A percentile compares a stretch with the other conserved stretches of the same genome.
phyloP scores from a whole-genome alignment of 1,140 invertebrate species.

The Apis florea region DNA sequence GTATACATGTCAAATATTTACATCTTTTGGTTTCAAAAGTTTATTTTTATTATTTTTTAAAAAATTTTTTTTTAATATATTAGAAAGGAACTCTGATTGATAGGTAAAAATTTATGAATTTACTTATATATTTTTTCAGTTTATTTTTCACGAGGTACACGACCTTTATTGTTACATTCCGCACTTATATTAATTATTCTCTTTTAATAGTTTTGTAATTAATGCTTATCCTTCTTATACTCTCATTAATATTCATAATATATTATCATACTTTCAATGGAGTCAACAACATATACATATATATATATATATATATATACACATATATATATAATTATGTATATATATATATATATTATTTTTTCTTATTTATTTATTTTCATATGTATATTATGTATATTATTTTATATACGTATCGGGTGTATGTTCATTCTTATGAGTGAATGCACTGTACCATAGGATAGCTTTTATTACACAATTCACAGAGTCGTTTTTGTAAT shows the following conservation, averaged over 20 bases:
- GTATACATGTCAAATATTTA: no score
- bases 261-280: conserved; percentile 80
- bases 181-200: conserved; percentile 74
- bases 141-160: conserved; percentile 77
- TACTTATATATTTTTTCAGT: conserved; percentile 58
- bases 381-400: conserved; percentile 72
- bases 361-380: conserved; percentile 63
- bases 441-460: conserved; percentile 72
- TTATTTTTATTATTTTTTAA: neutral
- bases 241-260: conserved; percentile 73
- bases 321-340: conserved; percentile 66
- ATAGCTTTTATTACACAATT: conserved; percentile 64
- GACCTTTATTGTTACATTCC: conserved; percentile 77
- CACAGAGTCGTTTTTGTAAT: conserved; percentile 55
- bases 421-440: conserved; percentile 69
- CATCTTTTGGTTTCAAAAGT: neutral
- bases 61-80: no score
- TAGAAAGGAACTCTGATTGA: neutral
- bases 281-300: conserved; percentile 79
- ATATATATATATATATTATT: conserved; percentile 69
- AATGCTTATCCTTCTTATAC: conserved; percentile 70
- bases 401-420: conserved; percentile 74
- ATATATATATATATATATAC: conserved; percentile 61
- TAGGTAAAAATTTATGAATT: conserved; percentile 1
- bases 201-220: conserved; percentile 68